These are phyloP conservation scores for Taphrorychus bicolor DNA, from an alignment of 2,888 invertebrate genomes.

Conservation along the genomic window DNA sequence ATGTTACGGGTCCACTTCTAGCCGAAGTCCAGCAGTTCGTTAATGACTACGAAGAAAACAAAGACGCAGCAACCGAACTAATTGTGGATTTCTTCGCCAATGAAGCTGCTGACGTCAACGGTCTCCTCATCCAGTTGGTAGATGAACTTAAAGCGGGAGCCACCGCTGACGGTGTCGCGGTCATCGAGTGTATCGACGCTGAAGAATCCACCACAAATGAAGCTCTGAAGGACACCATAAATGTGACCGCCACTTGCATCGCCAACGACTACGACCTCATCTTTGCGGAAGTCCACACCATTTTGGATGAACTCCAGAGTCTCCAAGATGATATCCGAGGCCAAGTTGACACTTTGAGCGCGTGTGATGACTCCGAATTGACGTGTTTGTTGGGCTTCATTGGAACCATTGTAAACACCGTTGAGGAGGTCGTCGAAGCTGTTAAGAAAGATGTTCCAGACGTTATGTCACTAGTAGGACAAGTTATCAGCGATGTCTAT, in stretches of 20 bases:
- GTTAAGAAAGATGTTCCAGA: not conserved
- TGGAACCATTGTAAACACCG: not conserved
- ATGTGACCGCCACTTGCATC: not conserved
- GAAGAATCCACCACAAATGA: not conserved
- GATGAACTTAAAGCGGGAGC: conserved; percentile 5
- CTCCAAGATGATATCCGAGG: conserved; percentile 5
- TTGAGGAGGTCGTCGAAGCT: not conserved
- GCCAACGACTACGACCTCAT: not conserved
- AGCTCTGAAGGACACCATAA: not conserved
- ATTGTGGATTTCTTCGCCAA: not conserved
- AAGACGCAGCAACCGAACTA: not conserved
- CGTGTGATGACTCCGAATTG: not conserved
- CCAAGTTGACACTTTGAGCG: not conserved
- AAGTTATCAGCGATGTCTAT: not conserved
- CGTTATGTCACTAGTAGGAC: not conserved
- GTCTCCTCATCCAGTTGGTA: not conserved
- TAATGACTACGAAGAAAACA: not conserved
- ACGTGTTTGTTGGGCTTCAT: conserved; percentile 6
- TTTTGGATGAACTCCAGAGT: not conserved
- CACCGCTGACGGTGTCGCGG: conserved; percentile 14
- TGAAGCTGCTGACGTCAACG: not conserved
- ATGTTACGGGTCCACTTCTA: not conserved
- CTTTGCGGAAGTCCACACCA: not conserved
- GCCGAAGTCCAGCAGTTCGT: not conserved
- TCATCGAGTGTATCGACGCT: conserved; percentile 13